Evolutionary conservation across 2,113 vertebrate species (phyloP), one percentile per base, ranked within the genome.

Genomic region (Semnornis frantzii): DNA sequence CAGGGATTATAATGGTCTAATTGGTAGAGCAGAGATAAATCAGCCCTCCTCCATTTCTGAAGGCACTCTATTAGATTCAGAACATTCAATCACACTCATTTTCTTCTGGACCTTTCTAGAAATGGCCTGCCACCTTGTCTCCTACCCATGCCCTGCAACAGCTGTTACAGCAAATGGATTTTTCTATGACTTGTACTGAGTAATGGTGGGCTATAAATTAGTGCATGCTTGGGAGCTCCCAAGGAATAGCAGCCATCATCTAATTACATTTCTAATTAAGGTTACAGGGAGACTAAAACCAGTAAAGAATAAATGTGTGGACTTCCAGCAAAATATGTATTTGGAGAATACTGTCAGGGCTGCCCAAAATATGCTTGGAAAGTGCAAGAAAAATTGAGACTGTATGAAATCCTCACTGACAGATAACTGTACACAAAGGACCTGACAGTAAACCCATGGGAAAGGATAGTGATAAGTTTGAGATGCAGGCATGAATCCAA

Each of bases 211-310:
- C 70, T 95, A 85, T 94, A 93, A 93, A 94, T 94, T 92, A 93
- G 82, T 66, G 68, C 85, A 82, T 92, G 90, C 86, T 93, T 93
- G 86, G 89, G 77, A 96, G 89, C 86, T 93, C 90, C 90, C 74
- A 88, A 93, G 95, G 66, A 94, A 82, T 55, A 84, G 92, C 15
- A 8, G 71, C 77, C 90, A 87, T 90, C 81, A 66, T 82, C 90
- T 94, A 95, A 95, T 96, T 92, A 84, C 77, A 64, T 82, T 94
- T 94, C 91, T 95, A 93, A 94, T 96, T 96, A 95, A 92, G 90
- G 59, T 93, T 92, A 85, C 69, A 78, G 76, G 62, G 85, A 93
- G 69, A 92, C 75, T 66, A 66, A 85, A 88, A 78, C 1, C 55
- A 81, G 86, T 24, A 62, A 96, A 82, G 81, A 82, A 84, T 65